Evolutionary conservation across 2,797 vertebrate species (phyloP), one percentile per base, ranked within the genome.

Genomic region (Lepus oiostolus): DNA sequence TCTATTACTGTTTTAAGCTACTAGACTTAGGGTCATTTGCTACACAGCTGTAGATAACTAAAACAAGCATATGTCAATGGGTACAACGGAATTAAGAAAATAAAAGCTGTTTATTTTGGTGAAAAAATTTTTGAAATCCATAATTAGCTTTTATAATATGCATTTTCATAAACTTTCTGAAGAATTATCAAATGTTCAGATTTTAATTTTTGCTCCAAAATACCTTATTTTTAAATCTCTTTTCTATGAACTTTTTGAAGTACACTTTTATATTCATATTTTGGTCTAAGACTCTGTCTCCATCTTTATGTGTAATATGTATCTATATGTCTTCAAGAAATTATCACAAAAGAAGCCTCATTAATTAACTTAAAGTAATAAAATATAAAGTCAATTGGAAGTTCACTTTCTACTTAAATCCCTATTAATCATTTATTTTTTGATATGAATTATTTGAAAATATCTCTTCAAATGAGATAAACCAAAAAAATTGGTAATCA

Each of bases 381-480:
- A 87, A 72, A 90, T 65, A 2, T 47, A 79, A 84, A 14, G 1
- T 21, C 77, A 8, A 35, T 5, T 75, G 22, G 16, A 91, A 77
- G 30, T 38, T 88, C 9, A 80, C 17, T 88, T 92, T 70, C 52
- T 70, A 88, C n/a, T 82, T 80, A 75, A 93, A 75, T 90, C 4
- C 1, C 63, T 28, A n/a, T 21, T 58, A 72, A 28, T 24, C 9
- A 5, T 7, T 89, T 75, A 70, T 21, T 84, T 26, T 71, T 77
- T 88, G 17, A 67, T 77, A 85, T 85, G 82, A 24, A 74, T 68
- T 54, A 72, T 5, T 38, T 84, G 17, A 71, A 81, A 70, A 84
- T 65, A 54, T n/a, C 11, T 71, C 28, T 52, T 80, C 90, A 65
- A 90, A 76, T 62, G 9, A 4, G 22, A 42, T 32, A 54, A 72